These are phyloP conservation scores for Macropis europaea DNA, from an alignment of 2,888 invertebrate species.

Conservation along the genomic window DNA sequence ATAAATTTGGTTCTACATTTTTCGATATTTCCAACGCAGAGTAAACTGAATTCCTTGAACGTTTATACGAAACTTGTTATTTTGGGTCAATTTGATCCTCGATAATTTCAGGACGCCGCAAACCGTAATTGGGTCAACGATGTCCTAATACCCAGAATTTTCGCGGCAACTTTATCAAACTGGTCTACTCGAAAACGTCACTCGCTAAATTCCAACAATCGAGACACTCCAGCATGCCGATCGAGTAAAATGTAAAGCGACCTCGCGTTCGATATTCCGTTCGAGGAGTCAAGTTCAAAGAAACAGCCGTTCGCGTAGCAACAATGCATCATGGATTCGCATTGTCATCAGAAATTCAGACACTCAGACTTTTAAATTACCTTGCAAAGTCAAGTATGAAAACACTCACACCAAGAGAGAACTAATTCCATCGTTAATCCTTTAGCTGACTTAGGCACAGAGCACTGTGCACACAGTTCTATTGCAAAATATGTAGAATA, in stretches of 20 bases:
- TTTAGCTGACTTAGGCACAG: too few relatives aligned
- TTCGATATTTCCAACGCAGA: background rate
- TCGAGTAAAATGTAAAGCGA: slow-evolving; percentile 21
- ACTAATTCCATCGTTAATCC: too few relatives aligned
- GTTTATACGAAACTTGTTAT: background rate
- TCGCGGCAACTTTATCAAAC: slow-evolving; percentile 36
- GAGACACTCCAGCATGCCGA: slow-evolving; percentile 11
- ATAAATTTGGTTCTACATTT: background rate
- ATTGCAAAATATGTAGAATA: too few relatives aligned
- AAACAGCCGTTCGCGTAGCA: too few relatives aligned
- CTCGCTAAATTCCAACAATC: slow-evolving; percentile 1
- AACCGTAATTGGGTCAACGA: slow-evolving; percentile 37
- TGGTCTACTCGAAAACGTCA: slow-evolving; percentile 24
- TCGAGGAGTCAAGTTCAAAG: background rate
- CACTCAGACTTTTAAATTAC: too few relatives aligned
- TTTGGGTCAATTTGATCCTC: slow-evolving; percentile 10
- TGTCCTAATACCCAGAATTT: slow-evolving; percentile 23
- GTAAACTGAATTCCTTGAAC: background rate
- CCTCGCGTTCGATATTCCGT: background rate
- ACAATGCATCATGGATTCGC: too few relatives aligned
- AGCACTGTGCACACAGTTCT: too few relatives aligned
- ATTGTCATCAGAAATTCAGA: too few relatives aligned
- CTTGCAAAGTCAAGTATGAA: too few relatives aligned
- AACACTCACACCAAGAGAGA: too few relatives aligned
- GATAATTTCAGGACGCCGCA: slow-evolving; percentile 17